Evolutionary conservation across 2,797 vertebrate genomes (phyloP).

Genomic region (Darevskia mixta): DNA sequence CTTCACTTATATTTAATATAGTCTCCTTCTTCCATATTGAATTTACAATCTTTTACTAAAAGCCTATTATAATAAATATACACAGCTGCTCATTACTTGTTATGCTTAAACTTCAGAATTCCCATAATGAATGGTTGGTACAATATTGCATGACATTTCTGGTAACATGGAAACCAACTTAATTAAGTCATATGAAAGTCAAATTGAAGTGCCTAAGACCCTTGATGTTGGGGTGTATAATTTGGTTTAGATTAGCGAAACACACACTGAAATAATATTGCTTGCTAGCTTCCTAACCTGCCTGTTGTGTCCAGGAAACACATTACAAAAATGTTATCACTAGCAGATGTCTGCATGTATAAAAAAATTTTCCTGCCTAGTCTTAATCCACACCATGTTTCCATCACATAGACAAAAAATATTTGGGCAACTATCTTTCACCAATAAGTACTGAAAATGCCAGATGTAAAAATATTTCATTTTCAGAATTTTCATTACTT

Average conservation of each 20-base stretch:
- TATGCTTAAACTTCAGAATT: slow-evolving; percentile 66
- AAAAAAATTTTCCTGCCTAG: not conserved
- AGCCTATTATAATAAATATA: slow-evolving; percentile 60
- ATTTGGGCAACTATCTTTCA: not conserved
- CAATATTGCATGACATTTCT: slow-evolving; percentile 47
- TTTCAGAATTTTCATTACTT: not conserved
- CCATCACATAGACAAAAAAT: not conserved
- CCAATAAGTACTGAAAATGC: not conserved
- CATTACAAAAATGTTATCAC: not conserved
- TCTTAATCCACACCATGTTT: not conserved
- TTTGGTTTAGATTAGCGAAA: slow-evolving; percentile 60
- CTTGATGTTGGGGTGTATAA: slow-evolving; percentile 56
- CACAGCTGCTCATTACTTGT: slow-evolving; percentile 49
- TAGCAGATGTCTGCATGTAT: not conserved
- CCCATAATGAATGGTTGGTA: slow-evolving; percentile 59
- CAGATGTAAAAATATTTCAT: not conserved
- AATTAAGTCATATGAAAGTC: slow-evolving; percentile 58
- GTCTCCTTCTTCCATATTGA: slow-evolving; percentile 48
- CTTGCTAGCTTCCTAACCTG: slow-evolving; percentile 54
- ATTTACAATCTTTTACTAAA: slow-evolving; percentile 59
- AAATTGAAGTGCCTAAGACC: slow-evolving; percentile 47
- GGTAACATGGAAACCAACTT: slow-evolving; percentile 59
- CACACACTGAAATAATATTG: slow-evolving; percentile 53
- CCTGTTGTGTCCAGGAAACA: slow-evolving; percentile 41
- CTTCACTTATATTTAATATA: slow-evolving; percentile 63